Base-by-base conservation (phyloP, 2,888 invertebrate species). In the Apomyelois bistriatella region DNA sequence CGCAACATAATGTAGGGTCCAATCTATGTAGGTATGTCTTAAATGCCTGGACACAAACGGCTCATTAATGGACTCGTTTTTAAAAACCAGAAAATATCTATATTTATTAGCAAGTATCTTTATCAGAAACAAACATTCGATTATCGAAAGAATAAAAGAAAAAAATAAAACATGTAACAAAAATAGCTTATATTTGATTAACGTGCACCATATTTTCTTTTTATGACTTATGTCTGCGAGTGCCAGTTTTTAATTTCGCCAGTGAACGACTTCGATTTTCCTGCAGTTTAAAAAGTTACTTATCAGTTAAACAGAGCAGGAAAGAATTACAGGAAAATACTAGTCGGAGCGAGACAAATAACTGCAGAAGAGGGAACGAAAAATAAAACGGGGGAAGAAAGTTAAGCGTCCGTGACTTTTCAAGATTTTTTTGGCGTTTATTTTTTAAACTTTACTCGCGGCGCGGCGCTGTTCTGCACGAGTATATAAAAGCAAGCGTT, bases 381-480 rank as follows among this genome's bases (percentile, higher is more conserved):
- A 83, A 89, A 89, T 90, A 89, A 89, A 89, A 88, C 85, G 79
- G 89, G 89, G 89, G 90, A 87, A 83, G 82, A 87, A 89, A 90
- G 90, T 90, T 90, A 90, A 90, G 89, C 90, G 87, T 85, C 90
- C 90, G 90, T 90, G 90, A 90, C 90, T 90, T 90, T 89, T 86
- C 83, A 89, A 89, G 87, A 85, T 87, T 89, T 88, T 85, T 88
- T 85, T 74, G 79, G 74, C 82, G 82, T 87, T 87, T 85, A 82
- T 88, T 86, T 90, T 89, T 88, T 84, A 85, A 88, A 87, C 68
- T 87, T 88, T 85, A 84, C 81, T 79, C 74, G 74, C 68, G 66
- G 79, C 74, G 74, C 68, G 66, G 66, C 68, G 72, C 70, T 61
- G 68, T 66, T 69, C 70, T 74, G 76, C 78, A 68, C 74, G 71